phyloP scores from a whole-genome alignment of 2,888 invertebrate species.

The Nephrotoma guestfalica region DNA sequence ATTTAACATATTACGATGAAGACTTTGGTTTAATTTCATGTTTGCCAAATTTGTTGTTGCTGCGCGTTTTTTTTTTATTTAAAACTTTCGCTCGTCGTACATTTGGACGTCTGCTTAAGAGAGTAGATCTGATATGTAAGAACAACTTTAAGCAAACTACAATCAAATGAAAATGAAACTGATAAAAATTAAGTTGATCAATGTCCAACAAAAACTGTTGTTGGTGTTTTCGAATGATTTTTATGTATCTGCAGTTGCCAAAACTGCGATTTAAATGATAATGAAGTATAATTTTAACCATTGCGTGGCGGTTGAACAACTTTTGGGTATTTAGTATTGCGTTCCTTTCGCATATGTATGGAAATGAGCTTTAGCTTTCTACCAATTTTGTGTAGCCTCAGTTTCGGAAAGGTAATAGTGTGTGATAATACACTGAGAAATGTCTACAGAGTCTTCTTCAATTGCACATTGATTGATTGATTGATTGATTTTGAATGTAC shows the following conservation, averaged over 20 bases:
- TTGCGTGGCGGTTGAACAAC: too few species aligned
- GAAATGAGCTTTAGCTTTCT: too few species aligned
- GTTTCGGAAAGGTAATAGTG: too few species aligned
- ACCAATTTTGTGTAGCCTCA: too few species aligned
- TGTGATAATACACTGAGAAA: too few species aligned
- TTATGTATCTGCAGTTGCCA: background rate
- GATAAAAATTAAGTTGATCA: background rate
- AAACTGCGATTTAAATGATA: background rate
- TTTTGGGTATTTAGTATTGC: too few species aligned
- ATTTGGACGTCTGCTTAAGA: background rate
- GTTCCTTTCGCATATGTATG: too few species aligned
- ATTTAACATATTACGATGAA: background rate
- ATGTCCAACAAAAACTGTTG: background rate
- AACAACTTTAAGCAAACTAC: background rate
- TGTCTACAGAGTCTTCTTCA: too few species aligned
- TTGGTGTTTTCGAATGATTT: background rate
- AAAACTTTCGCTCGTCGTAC: background rate
- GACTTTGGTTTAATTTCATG: background rate
- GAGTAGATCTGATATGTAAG: background rate
- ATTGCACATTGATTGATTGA: too few species aligned
- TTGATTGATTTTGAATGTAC: too few species aligned
- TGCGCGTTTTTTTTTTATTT: background rate
- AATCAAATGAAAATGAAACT: background rate
- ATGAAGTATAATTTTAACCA: background rate
- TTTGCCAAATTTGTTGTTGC: background rate